Conservation (phyloP, 2,888 invertebrate genomes). For the Cecidostiba fungosa region DNA sequence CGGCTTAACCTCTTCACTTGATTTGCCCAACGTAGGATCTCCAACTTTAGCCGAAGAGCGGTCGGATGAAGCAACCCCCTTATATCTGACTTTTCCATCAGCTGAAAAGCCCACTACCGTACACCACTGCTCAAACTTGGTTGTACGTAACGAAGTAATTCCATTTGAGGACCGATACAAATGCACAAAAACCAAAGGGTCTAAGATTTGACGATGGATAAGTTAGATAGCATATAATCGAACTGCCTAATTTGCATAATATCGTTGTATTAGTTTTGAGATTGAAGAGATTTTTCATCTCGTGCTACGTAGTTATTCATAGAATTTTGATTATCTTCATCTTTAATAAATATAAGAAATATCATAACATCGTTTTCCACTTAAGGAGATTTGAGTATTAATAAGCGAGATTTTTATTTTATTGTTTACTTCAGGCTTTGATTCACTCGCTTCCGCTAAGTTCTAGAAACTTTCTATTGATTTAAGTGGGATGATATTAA, state of each 20-base stretch:
- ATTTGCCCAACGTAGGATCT: not conserved
- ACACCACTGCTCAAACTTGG: slow-evolving; percentile 4
- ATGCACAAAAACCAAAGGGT: not conserved
- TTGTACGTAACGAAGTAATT: slow-evolving; percentile 29
- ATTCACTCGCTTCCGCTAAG: not conserved
- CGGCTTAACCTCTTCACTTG: slow-evolving; percentile 23
- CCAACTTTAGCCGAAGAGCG: not conserved
- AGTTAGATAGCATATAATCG: slow-evolving; percentile 7
- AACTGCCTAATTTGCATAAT: not conserved
- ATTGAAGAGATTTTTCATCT: not conserved
- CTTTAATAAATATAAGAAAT: not conserved
- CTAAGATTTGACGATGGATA: not conserved
- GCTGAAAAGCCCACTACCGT: slow-evolving; percentile 22
- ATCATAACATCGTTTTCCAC: not conserved
- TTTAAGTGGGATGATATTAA: not conserved
- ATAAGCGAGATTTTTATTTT: not conserved
- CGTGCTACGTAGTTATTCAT: not conserved
- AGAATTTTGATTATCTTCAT: not conserved
- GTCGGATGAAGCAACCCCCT: slow-evolving; percentile 20
- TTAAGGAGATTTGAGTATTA: not conserved
- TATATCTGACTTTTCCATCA: slow-evolving; percentile 58
- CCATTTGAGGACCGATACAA: not conserved
- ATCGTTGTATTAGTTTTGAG: not conserved
- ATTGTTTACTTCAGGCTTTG: not conserved
- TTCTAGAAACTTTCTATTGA: not conserved